Conservation (phyloP, 2,797 vertebrate genomes). For the Scomberomorus guttatus region DNA sequence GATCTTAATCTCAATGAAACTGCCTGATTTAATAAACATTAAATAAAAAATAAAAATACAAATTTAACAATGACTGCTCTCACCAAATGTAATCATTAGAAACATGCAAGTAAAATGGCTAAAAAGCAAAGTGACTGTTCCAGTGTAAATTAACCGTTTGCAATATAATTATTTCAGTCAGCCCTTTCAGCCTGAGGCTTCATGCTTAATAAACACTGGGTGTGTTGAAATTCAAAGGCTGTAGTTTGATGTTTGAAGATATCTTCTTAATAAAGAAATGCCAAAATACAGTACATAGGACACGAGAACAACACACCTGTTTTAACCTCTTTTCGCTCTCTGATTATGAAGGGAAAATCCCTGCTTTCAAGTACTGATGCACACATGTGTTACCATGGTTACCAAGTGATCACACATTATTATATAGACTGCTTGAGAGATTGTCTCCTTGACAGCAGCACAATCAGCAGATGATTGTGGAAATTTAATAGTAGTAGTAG, state of each 20-base stretch:
- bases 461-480: background rate
- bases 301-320: background rate
- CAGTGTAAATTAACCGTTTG: background rate
- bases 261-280: too few relatives aligned
- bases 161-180: background rate
- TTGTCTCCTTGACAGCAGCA: too few relatives aligned
- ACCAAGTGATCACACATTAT: background rate
- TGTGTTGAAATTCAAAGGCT: background rate
- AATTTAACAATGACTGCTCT: too few relatives aligned
- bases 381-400: slow-evolving; percentile 11
- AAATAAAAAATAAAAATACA: too few relatives aligned
- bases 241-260: background rate
- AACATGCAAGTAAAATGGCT: too few relatives aligned
- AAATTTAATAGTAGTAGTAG: too few relatives aligned
- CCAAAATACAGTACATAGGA: too few relatives aligned
- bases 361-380: background rate
- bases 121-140: too few relatives aligned
- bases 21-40: too few relatives aligned
- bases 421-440: background rate
- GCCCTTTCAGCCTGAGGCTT: too few relatives aligned
- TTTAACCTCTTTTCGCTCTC: background rate
- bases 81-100: too few relatives aligned
- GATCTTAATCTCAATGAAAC: too few relatives aligned
- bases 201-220: background rate
- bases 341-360: background rate